Evolutionary conservation across 2,113 vertebrate species (phyloP).

Genomic region (Okapia johnstoni): DNA sequence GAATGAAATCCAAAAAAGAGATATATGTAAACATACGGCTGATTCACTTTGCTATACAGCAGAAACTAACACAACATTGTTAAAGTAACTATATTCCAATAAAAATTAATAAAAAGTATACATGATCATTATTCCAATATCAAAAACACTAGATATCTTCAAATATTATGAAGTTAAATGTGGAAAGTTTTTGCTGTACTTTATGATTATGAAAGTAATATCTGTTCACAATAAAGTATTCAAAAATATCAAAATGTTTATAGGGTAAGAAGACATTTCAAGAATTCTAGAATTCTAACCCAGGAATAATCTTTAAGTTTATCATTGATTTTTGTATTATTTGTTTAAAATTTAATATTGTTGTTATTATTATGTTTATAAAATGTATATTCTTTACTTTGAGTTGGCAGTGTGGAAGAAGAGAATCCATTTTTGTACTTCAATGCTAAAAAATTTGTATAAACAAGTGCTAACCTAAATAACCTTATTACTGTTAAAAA

Average conservation of each 20-base stretch:
- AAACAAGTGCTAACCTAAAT: background rate
- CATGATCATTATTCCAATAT: background rate
- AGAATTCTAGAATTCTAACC: background rate
- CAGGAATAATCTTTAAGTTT: background rate
- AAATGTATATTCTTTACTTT: background rate
- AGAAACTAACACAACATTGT: background rate
- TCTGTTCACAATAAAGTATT: background rate
- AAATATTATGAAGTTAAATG: background rate
- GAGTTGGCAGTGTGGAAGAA: background rate
- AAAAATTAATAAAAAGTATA: background rate
- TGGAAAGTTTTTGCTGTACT: background rate
- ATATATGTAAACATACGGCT: fast-evolving
- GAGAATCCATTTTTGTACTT: background rate
- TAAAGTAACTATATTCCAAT: background rate
- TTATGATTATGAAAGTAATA: background rate
- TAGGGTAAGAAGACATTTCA: background rate
- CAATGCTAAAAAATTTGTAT: background rate
- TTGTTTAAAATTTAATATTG: background rate
- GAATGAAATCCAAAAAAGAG: background rate
- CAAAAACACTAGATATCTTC: background rate
- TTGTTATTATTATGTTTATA: background rate
- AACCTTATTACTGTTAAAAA: background rate
- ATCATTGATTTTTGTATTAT: background rate
- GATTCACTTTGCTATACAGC: background rate
- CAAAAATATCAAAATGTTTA: background rate